Evolutionary conservation across 2,888 invertebrate species (phyloP).

Genomic region (Euzetes globulus): DNA sequence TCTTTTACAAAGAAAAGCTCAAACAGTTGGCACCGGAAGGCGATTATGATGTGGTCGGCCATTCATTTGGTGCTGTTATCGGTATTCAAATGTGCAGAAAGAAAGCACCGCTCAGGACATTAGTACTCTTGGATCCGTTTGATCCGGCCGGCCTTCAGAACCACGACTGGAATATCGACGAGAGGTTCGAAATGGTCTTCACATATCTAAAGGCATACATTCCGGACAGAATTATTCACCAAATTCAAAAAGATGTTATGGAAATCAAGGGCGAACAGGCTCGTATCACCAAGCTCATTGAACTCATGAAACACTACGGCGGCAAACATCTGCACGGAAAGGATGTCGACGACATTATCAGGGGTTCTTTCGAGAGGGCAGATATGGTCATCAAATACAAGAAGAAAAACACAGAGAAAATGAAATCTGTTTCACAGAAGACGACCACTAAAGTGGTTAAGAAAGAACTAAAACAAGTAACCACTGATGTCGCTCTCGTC

Average conservation of each 20-base stretch:
- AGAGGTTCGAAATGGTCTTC: conserved; percentile 31
- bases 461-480: conserved; percentile 26
- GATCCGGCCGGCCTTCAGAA: conserved; percentile 12
- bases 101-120: conserved; percentile 22
- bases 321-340: conserved; percentile 29
- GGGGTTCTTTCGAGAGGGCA: conserved; percentile 31
- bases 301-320: conserved; percentile 30
- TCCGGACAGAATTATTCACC: conserved; percentile 10
- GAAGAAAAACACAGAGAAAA: conserved; percentile 30
- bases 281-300: conserved; percentile 17
- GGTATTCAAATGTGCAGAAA: conserved; percentile 46
- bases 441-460: conserved; percentile 7
- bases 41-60: conserved; percentile 82
- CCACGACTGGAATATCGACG: conserved; percentile 27
- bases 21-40: conserved; percentile 67
- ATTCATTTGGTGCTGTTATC: conserved; percentile 90
- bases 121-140: conserved; percentile 30
- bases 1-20: conserved; percentile 54
- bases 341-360: conserved; percentile 34
- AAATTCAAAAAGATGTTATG: conserved; percentile 29
- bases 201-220: conserved; percentile 28
- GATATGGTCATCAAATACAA: conserved; percentile 33
- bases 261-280: conserved; percentile 25
- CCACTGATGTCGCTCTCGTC: conserved; percentile 27
- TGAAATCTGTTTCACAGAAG: conserved; percentile 4